Percentiles rank a stretch among this genome's conserved stretches.
phyloP scores from a whole-genome alignment of 1,140 invertebrate species.

The Solenopsis invicta region DNA sequence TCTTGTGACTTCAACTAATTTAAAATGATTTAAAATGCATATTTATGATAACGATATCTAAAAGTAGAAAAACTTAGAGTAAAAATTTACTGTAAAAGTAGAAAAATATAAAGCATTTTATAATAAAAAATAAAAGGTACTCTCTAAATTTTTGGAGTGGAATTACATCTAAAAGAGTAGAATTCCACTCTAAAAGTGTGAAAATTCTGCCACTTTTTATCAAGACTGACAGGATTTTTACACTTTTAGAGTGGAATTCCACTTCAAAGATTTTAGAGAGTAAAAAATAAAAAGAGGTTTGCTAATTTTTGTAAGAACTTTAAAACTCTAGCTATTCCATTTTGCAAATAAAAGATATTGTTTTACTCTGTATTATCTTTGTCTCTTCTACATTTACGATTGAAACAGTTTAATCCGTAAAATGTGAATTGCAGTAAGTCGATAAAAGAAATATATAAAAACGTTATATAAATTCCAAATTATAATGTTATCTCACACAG shows the following conservation, averaged over 20 bases:
- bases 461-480: slow-evolving; percentile 32
- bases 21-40: background rate
- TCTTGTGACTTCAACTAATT: background rate
- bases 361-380: background rate
- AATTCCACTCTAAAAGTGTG: no score
- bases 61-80: background rate
- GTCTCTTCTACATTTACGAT: background rate
- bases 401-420: background rate
- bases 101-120: background rate
- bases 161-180: no score
- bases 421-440: background rate
- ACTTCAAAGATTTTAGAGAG: no score
- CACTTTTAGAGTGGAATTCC: no score
- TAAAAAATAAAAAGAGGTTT: background rate
- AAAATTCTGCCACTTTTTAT: no score
- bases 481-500: background rate
- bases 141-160: no score
- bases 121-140: background rate
- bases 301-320: background rate
- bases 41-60: background rate
- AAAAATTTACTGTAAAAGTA: background rate
- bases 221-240: no score
- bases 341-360: background rate
- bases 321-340: no score
- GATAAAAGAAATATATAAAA: slow-evolving; percentile 5